Evolutionary conservation across 2,113 vertebrate species (phyloP), one percentile per base, ranked within the genome.

Genomic region (Euleptes europaea): DNA sequence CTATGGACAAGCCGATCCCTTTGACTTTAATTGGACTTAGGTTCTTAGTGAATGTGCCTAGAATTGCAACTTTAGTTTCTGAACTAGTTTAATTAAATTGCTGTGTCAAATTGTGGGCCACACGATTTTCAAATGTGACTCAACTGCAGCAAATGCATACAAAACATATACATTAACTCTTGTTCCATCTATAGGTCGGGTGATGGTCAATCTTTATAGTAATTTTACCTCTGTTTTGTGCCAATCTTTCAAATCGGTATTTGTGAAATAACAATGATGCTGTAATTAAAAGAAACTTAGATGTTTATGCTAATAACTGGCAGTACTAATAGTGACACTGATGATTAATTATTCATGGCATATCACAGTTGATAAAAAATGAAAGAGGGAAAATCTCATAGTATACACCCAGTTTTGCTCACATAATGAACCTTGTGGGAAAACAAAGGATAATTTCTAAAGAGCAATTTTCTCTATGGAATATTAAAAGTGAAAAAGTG

Each of bases 231-330:
- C 85, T 80, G 82, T 89, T 89, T 86, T 78, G 83, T 90, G 71
- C 83, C 88, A 74, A 69, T 88, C 75, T 85, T 54, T 38, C 73
- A 82, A 92, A 79, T 63, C 83, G 70, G 72, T 87, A 88, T 81
- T 88, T 89, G 92, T 82, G 85, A 40, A 74, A 88, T 91, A 83
- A 90, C 84, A 90, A 84, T 86, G 88, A 94, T 92, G 83, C 88
- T 92, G 83, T 91, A 92, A 91, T 95, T 95, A 93, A 92, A 83
- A 94, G 81, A 96, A 95, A 94, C n/a, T 92, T 88, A 93, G 91
- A 66, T 90, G 88, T 87, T 90, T 90, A 66, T 87, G 88, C 89
- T 91, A 88, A 84, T 90, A 91, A 88, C 89, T 82, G 90, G 86
- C 88, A 89, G 92, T 92, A 92, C 89, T 92, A 94, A 92, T 86